Percentiles rank a stretch among this genome's conserved stretches.
These are phyloP conservation scores for Sander vitreus DNA, from an alignment of 2,113 vertebrate species.

Conservation along the genomic window DNA sequence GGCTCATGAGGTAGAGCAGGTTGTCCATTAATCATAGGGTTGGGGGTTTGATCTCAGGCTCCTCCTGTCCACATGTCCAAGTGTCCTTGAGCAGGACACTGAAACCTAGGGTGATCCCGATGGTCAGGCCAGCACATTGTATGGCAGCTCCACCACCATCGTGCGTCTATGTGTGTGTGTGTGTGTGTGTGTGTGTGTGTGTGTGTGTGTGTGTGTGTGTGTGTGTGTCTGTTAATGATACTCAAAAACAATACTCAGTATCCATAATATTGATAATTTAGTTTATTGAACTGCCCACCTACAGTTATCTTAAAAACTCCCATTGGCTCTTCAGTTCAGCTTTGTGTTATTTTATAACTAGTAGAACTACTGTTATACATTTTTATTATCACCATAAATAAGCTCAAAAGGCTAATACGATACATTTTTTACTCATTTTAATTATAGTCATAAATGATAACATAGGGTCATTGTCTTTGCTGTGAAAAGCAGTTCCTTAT, in stretches of 20 bases:
- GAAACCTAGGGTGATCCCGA: neutral
- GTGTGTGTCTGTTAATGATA: too few relatives aligned
- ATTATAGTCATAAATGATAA: neutral
- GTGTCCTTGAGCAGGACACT: neutral
- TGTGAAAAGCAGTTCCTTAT: neutral
- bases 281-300: neutral
- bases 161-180: too few relatives aligned
- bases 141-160: too few relatives aligned
- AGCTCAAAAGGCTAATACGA: neutral
- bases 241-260: too few relatives aligned
- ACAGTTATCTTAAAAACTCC: too few relatives aligned
- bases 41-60: neutral
- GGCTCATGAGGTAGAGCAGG: neutral
- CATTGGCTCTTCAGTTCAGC: too few relatives aligned
- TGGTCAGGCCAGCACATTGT: neutral
- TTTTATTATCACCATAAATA: neutral
- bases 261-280: neutral
- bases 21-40: neutral
- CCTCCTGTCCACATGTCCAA: neutral
- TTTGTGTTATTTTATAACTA: too few relatives aligned
- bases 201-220: too few relatives aligned
- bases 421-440: neutral
- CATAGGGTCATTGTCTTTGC: neutral
- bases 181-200: too few relatives aligned
- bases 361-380: neutral